phyloP scores from a whole-genome alignment of 2,797 vertebrate genomes.

The Mionectes olivaceus region DNA sequence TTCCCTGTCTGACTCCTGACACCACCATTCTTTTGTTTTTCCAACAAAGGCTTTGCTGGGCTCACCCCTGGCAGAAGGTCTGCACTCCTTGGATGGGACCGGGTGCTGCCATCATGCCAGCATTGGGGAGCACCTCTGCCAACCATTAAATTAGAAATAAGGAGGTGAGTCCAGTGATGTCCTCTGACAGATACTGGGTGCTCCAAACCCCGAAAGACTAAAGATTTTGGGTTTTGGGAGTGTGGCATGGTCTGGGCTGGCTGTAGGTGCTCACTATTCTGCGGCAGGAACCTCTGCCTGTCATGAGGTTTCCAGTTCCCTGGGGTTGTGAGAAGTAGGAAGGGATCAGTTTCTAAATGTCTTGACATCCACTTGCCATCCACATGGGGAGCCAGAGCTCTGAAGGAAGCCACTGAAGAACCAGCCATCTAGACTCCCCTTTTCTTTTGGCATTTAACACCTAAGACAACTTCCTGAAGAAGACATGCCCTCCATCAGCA shows the following conservation, averaged over 20 bases:
- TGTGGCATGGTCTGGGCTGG: background rate
- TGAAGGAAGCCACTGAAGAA: background rate
- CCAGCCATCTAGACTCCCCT: background rate
- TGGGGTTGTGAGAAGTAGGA: background rate
- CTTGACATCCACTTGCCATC: background rate
- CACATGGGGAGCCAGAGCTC: background rate
- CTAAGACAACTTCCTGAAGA: background rate
- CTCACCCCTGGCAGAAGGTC: background rate
- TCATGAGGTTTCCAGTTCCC: background rate
- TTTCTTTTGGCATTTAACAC: background rate
- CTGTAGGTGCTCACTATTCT: accelerated
- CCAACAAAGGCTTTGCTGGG: accelerated
- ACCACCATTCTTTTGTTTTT: background rate
- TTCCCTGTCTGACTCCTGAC: background rate
- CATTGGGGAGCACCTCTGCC: background rate
- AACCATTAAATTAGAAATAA: background rate
- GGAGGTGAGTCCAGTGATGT: background rate
- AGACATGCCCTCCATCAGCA: background rate
- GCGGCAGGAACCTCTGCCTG: background rate
- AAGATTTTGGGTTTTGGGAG: background rate
- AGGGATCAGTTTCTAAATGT: background rate
- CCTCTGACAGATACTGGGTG: background rate
- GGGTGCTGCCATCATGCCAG: background rate
- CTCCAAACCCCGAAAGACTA: background rate
- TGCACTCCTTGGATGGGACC: background rate